phyloP scores from a whole-genome alignment of 2,113 vertebrate genomes.

The Corvus hawaiiensis region DNA sequence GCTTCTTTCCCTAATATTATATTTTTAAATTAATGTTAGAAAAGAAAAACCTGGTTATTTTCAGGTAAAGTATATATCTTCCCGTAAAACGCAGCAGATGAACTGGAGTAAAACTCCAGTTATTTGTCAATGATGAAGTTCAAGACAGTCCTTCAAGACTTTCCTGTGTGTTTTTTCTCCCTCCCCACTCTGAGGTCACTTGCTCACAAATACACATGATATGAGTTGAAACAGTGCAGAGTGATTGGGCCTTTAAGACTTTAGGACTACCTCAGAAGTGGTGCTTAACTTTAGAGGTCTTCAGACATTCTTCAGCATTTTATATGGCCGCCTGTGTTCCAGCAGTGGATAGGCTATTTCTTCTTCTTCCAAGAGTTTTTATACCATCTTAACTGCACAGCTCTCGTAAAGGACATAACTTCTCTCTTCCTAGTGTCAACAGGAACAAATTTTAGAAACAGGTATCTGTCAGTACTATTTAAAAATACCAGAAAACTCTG shows the following conservation, averaged over 20 bases:
- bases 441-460: not conserved
- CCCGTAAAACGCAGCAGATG: not conserved
- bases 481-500: not conserved
- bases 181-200: accelerated
- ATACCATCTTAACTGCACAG: not conserved
- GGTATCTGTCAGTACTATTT: not conserved
- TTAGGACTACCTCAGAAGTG: not conserved
- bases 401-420: not conserved
- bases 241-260: not conserved
- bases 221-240: not conserved
- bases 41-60: not conserved
- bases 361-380: not conserved
- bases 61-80: not conserved
- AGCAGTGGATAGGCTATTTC: not conserved
- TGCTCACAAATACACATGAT: not conserved
- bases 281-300: not conserved
- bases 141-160: not conserved
- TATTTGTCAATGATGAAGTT: not conserved
- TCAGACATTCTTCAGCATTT: not conserved
- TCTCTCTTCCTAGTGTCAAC: not conserved
- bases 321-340: not conserved
- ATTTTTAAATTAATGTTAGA: not conserved
- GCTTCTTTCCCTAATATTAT: not conserved
- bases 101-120: not conserved
- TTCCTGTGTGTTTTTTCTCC: not conserved